These are phyloP conservation scores for Perognathus longimembris DNA, from an alignment of 2,113 vertebrate species.

Conservation along the genomic window DNA sequence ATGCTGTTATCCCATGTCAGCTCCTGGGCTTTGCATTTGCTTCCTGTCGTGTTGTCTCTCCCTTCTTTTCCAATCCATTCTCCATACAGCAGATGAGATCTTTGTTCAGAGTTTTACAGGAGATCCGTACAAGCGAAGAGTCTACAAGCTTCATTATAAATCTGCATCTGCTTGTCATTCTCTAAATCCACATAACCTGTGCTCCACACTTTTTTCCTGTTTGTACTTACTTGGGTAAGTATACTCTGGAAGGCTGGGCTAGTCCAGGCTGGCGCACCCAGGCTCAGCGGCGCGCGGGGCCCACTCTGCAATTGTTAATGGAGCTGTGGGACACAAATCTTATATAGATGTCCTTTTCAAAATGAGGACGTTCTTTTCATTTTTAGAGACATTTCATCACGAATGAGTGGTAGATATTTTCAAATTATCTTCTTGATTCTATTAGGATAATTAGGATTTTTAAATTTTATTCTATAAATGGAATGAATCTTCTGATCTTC, in stretches of 20 bases:
- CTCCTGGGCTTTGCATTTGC: neutral
- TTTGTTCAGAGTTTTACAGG: neutral
- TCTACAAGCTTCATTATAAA: neutral
- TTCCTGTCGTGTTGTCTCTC: neutral
- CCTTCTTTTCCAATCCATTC: constrained; percentile 32
- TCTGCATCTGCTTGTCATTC: neutral
- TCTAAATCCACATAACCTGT: neutral
- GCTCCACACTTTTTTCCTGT: neutral
- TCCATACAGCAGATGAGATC: neutral
- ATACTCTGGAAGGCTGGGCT: neutral
- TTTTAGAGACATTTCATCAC: neutral
- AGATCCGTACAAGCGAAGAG: neutral
- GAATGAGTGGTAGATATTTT: neutral
- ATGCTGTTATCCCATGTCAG: constrained; percentile 61
- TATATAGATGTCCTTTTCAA: neutral
- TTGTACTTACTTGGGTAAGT: neutral
- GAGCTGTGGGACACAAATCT: neutral
- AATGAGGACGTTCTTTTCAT: neutral
- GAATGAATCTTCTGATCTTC: too few species aligned
- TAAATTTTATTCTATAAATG: neutral
- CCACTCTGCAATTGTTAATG: neutral
- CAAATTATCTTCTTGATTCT: neutral
- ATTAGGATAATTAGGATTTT: neutral
- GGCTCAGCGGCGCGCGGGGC: too few species aligned
- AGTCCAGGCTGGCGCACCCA: too few species aligned